Evolutionary conservation across 2,113 vertebrate genomes (phyloP), one percentile per base, ranked within the genome.

Genomic region (Rhinoderma darwinii): DNA sequence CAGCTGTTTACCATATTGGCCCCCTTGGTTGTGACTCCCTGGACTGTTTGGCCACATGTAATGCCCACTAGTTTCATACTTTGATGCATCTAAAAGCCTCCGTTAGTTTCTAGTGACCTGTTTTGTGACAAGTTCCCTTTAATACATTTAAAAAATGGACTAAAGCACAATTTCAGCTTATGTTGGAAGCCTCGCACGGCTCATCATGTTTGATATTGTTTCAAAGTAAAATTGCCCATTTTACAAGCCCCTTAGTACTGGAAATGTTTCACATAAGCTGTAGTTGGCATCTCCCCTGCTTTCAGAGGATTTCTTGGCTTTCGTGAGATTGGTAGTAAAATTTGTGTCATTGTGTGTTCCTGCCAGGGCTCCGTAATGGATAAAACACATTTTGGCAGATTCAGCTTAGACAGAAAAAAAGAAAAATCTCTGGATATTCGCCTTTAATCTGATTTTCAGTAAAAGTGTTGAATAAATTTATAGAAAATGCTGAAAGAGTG

Each of bases 331-430:
- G 61, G 41, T 70, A 68, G 41, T 70, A 68, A 70, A 68, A 32
- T 70, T 70, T 32, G 61, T 82, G 43, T 66, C 37, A 82, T 70
- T 47, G n/a, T 82, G 41, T 50, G 15, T 70, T n/a, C 20, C 81
- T 82, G 59, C 81, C 81, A 82, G 59, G 41, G 81, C 37, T 37
- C n/a, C 78, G 15, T 81, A 81, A 61, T 81, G 78, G 54, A 61
- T 41, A 61, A 81, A 81, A 81, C 54, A 61, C 10, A 2, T 30
- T 54, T 78, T 81, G 78, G 54, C 54, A 81, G 32, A 61, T 61
- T 39, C 22, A 41, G 27, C 25, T 25, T 78, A 12, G 32, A 59
- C 12, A 17, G 22, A 59, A 61, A 77, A 27, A 76, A 80, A 37
- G 17, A 56, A 77, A 27, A 79, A 61, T 43, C 20, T 61, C 37